Base-by-base conservation (phyloP, 1,140 invertebrate species). In the Diorhabda carinulata region DNA sequence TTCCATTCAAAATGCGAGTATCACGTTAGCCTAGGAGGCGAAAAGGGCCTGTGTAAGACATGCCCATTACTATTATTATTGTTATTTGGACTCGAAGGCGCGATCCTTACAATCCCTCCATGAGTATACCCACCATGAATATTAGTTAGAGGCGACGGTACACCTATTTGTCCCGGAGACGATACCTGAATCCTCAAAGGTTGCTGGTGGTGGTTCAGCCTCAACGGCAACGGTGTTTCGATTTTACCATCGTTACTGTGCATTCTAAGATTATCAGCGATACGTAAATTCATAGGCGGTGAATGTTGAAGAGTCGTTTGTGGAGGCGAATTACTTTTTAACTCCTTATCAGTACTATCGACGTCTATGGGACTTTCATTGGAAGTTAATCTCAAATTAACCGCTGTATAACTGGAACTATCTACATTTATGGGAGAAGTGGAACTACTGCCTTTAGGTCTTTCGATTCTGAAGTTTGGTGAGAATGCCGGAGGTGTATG, bases 31-130 rank as follows among this genome's bases (percentile, higher is more conserved):
- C 81, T 76, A 4, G 83, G 78, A 60, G 84, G 84, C 57, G 84
- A 86, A 75, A 85, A 86, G 58, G 84, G 84, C 69, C 84, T 74
- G 72, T 86, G 84, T 61, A 86, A 70, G 60, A 83, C 74, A 58
- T 79, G 79, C 57, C 73, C 79, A 59, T 52, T 52, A 25, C 25
- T 25, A 25, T 25, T 25, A 25, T 25, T 25, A 25, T 68, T 74
- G 66, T 70, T 70, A 41, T 72, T 67, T 42, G 78, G 74, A 65
- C 72, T 79, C 40, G 77, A 73, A 61, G 77, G 76, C n/a, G 77
- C 78, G 76, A 77, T 78, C 65, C 76, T 64, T 42, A 79, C 74
- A 47, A 81, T 81, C n/a, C 79, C 77, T 9, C 72, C 72, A 64
- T 80, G 76, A 61, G 73, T 60, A 61, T 70, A 71, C 5, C 72